Evolutionary conservation across 1,140 invertebrate species (phyloP).

Genomic region (Anoplolepis gracilipes): DNA sequence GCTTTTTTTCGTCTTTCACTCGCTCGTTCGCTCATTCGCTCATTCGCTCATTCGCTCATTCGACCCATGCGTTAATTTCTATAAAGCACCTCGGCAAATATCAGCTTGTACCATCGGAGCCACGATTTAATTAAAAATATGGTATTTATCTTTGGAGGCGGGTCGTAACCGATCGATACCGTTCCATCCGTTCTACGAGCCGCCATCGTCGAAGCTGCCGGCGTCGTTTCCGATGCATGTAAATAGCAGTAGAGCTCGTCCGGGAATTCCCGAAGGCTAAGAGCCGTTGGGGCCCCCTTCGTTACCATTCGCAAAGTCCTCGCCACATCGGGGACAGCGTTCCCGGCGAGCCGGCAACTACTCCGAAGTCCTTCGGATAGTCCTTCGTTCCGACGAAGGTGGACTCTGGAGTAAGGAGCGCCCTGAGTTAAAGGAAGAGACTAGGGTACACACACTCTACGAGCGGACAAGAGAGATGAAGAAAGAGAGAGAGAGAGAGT

Average conservation of each 20-base stretch:
- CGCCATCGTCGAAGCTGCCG: constrained; percentile 57
- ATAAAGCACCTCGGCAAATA: constrained; percentile 58
- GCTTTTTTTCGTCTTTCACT: constrained; percentile 18
- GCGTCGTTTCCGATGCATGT: constrained; percentile 60
- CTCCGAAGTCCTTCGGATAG: constrained; percentile 47
- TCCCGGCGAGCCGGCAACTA: constrained; percentile 44
- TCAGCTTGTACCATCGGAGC: constrained; percentile 21
- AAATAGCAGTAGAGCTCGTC: constrained; percentile 57
- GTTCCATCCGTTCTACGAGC: constrained; percentile 54
- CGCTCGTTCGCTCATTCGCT: background rate
- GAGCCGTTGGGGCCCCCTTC: constrained; percentile 44
- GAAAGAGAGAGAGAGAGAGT: constrained; percentile 18
- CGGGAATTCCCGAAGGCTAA: constrained; percentile 61
- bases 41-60: constrained; percentile 18
- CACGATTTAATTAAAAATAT: constrained; percentile 62
- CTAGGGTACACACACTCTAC: background rate
- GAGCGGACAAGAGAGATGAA: background rate
- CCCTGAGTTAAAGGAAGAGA: constrained; percentile 31
- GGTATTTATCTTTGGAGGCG: constrained; percentile 57
- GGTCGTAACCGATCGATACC: constrained; percentile 53
- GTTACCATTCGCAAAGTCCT: constrained; percentile 62
- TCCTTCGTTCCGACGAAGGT: constrained; percentile 26
- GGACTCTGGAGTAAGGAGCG: constrained; percentile 32
- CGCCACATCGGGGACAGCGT: constrained; percentile 50
- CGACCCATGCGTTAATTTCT: constrained; percentile 43